phyloP scores from a whole-genome alignment of 2,888 invertebrate genomes.

The Plutella xylostella region DNA sequence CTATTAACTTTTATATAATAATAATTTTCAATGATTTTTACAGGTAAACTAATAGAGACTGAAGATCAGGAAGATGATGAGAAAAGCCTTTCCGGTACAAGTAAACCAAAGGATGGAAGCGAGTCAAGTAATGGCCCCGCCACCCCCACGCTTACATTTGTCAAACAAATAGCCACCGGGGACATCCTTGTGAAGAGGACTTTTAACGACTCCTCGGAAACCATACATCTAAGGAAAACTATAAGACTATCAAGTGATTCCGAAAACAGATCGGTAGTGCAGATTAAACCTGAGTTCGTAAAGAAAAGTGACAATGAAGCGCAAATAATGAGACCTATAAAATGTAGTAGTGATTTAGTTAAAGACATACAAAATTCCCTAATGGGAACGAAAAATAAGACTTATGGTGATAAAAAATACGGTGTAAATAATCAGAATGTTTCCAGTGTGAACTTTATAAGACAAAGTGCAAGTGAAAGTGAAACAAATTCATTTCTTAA shows the following conservation, averaged over 20 bases:
- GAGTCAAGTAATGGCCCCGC: conserved; percentile 41
- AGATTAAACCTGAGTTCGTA: conserved; percentile 51
- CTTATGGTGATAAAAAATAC: conserved; percentile 61
- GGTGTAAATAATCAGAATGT: conserved; percentile 63
- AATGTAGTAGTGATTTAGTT: conserved; percentile 54
- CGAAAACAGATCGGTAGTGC: conserved; percentile 55
- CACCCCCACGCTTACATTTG: conserved; percentile 45
- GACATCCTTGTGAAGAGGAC: conserved; percentile 56
- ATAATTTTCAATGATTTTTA: conserved; percentile 16
- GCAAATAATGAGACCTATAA: conserved; percentile 57
- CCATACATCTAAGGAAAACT: conserved; percentile 52
- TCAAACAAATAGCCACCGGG: conserved; percentile 55
- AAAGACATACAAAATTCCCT: conserved; percentile 65
- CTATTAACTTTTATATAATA: too few species aligned
- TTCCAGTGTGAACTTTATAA: conserved; percentile 54
- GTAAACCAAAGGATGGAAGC: conserved; percentile 34
- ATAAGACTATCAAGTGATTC: conserved; percentile 56
- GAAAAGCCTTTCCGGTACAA: conserved; percentile 38
- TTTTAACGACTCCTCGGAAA: conserved; percentile 46
- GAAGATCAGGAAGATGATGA: conserved; percentile 70
- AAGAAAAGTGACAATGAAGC: conserved; percentile 60
- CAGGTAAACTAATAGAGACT: conserved; percentile 72
- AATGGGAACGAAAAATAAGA: conserved; percentile 63
- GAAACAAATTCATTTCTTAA: conserved; percentile 55
- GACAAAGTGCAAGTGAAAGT: conserved; percentile 55